Conservation (phyloP, 2,888 invertebrate genomes). For the Clistopyga incitator region DNA sequence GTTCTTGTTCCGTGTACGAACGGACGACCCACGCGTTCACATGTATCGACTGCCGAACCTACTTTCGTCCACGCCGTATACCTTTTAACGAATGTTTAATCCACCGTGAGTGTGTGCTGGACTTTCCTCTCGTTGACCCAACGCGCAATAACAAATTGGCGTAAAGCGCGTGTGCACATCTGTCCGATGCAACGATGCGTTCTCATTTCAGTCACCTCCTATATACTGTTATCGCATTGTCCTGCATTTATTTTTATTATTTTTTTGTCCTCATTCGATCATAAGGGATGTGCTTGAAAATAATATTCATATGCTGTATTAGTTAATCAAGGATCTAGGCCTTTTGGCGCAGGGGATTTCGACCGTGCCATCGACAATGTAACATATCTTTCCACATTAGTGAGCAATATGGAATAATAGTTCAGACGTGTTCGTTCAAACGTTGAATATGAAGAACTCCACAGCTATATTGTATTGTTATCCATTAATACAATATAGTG, state of each 20-base stretch:
- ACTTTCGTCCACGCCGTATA: conserved; percentile 24
- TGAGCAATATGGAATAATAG: neutral
- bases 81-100: conserved; percentile 41
- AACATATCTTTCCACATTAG: neutral
- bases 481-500: neutral
- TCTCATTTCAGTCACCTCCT: conserved; percentile 27
- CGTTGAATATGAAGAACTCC: neutral
- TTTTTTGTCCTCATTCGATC: neutral
- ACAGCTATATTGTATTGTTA: neutral
- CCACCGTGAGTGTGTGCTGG: conserved; percentile 19
- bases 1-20: conserved; percentile 39
- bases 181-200: conserved; percentile 31
- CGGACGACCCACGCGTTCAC: conserved; percentile 1
- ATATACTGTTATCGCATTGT: neutral
- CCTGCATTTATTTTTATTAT: neutral
- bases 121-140: conserved; percentile 4
- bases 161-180: conserved; percentile 19
- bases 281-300: conserved; percentile 1
- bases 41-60: conserved; percentile 48
- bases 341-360: neutral
- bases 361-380: neutral
- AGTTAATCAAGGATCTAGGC: conserved; percentile 42
- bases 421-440: neutral
- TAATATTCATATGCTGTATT: conserved; percentile 46
- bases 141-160: conserved; percentile 47